A percentile compares a stretch with the other conserved stretches of the same genome.
phyloP scores from a whole-genome alignment of 2,797 vertebrate species.

The Lophotriccus pileatus region DNA sequence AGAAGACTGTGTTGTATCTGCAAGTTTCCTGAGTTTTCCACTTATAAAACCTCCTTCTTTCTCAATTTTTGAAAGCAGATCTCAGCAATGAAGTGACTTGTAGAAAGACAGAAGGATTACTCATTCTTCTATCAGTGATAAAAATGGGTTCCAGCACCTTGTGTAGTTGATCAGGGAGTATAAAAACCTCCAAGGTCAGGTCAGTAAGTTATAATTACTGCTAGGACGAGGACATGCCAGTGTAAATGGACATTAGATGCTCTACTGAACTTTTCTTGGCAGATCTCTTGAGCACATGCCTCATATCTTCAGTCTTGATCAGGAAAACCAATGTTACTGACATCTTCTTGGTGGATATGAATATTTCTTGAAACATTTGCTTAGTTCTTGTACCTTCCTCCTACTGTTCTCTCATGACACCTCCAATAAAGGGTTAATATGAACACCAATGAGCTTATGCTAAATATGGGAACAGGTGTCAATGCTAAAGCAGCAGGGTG shows the following conservation, averaged over 20 bases:
- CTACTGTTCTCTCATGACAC: neutral
- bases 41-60: neutral
- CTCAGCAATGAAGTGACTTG: neutral
- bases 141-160: neutral
- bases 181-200: neutral
- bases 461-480: neutral
- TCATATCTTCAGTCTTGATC: neutral
- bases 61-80: neutral
- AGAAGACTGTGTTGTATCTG: neutral
- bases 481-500: neutral
- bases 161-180: neutral
- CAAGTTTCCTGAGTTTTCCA: neutral
- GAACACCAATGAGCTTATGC: neutral
- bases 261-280: neutral
- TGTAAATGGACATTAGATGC: neutral
- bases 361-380: neutral
- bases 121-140: neutral
- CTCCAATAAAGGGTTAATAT: neutral
- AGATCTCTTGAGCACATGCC: neutral
- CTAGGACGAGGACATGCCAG: neutral
- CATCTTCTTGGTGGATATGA: fast-evolving
- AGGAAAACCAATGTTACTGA: neutral
- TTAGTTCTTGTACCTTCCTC: neutral
- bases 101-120: neutral
- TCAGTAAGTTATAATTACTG: neutral